phyloP scores from a whole-genome alignment of 2,888 invertebrate species.

The Alviniconcha strummeri region DNA sequence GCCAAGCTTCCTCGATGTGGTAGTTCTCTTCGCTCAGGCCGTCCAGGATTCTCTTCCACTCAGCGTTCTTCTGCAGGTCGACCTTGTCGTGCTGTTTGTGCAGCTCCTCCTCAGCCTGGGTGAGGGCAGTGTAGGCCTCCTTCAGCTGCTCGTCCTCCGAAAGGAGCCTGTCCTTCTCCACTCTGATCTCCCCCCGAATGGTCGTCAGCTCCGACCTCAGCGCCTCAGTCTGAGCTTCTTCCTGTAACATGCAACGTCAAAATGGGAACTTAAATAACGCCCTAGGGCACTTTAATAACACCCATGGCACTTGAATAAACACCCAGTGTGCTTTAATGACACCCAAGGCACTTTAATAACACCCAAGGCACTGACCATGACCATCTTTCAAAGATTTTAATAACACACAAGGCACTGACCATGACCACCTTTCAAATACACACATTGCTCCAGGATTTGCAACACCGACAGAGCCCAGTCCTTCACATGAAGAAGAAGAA shows the following conservation, averaged over 20 bases:
- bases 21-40: conserved; percentile 44
- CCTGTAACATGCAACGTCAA: conserved; percentile 21
- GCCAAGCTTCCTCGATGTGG: conserved; percentile 42
- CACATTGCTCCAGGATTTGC: no score
- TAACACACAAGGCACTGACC: no score
- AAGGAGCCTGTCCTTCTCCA: conserved; percentile 31
- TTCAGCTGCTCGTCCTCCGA: conserved; percentile 33
- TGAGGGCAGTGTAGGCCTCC: conserved; percentile 29
- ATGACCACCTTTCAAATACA: no score
- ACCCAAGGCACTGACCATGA: no score
- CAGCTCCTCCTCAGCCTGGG: conserved; percentile 31
- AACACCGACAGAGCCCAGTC: no score
- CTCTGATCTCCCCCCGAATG: conserved; percentile 40
- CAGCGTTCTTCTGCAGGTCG: conserved; percentile 37
- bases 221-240: conserved; percentile 22
- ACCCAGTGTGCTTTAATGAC: no score
- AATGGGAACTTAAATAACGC: neutral
- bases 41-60: conserved; percentile 54
- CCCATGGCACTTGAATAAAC: no score
- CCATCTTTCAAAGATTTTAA: no score
- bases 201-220: conserved; percentile 25
- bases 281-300: no score
- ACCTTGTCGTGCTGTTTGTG: conserved; percentile 27
- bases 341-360: no score
- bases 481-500: no score